Evolutionary conservation across 2,888 invertebrate genomes (phyloP), one percentile per base, ranked within the genome.

Genomic region (Amorpha juglandis): DNA sequence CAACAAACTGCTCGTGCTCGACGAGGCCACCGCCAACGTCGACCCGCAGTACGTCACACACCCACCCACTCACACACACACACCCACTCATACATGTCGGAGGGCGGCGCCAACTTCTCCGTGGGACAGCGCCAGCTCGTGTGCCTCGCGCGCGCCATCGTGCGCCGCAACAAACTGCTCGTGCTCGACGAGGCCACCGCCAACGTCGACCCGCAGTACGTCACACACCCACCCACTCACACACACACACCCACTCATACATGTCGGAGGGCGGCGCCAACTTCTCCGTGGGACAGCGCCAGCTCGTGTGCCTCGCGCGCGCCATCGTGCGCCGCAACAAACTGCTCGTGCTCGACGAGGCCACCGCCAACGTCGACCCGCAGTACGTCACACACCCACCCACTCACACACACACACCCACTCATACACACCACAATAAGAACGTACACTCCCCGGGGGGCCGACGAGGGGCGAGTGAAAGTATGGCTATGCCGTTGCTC

Each of bases 21-120:
- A 97, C 82, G 97, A 97, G 91, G 97, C 97, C 62, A 97, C 97
- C 0, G 97, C 97, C 55, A 97, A 97, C 81, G 97, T 97, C 0
- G 97, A 97, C 88, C 96, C 96, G 0, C 95, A 95, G 95, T 92
- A 0, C 80, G 95, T 81, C 67, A 11, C 8, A 19, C 58, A 12
- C 16, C 14, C 1, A 16, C 38, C 11, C 16, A 50, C 50, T 50
- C 14, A 7, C 8, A 16, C 8, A 48, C 16, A 8, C 16, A 1
- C 45, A 45, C 9, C 12, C 6, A 45, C 75, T 95, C 95, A 66
- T 94, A 94, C 81, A 96, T 97, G 84, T 95, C 96, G 0, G 97
- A 97, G 83, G 96, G 96, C 47, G 97, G 96, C 66, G 86, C 94
- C n/a, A 96, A 96, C 87, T 94, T 96, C 84, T 96, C 96, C 35